Percentiles rank a stretch among this genome's conserved stretches.
These are phyloP conservation scores for Psittacula echo DNA, from an alignment of 2,797 vertebrate genomes.

Conservation along the genomic window DNA sequence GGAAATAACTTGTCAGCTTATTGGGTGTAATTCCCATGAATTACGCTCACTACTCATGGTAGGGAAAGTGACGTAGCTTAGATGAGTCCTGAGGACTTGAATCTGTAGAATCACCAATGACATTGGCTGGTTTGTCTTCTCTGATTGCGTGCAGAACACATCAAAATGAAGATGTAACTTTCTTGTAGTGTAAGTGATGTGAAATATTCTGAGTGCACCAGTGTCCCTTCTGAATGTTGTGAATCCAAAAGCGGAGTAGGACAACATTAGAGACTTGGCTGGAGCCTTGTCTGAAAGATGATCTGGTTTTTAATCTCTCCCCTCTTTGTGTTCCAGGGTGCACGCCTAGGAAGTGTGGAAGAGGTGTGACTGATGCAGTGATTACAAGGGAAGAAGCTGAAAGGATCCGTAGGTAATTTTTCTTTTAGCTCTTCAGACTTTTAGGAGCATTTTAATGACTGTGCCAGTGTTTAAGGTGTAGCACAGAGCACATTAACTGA, in stretches of 20 bases:
- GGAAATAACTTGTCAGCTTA: neutral
- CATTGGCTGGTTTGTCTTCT: neutral
- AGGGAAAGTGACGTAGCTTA: neutral
- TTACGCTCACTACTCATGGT: no score
- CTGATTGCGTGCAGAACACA: neutral
- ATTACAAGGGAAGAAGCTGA: slow-evolving; percentile 88
- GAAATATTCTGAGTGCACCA: neutral
- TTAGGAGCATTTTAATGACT: neutral
- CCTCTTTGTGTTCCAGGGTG: slow-evolving; percentile 81
- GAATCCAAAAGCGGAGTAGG: neutral
- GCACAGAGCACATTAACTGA: neutral
- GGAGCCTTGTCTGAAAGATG: neutral
- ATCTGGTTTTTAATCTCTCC: neutral
- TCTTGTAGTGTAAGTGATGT: neutral
- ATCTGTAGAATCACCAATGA: neutral
- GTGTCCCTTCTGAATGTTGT: neutral
- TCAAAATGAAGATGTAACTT: neutral
- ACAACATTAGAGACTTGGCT: neutral
- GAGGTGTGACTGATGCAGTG: slow-evolving; percentile 85
- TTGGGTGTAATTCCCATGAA: neutral
- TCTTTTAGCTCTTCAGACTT: neutral
- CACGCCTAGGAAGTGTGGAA: slow-evolving; percentile 90
- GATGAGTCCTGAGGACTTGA: neutral
- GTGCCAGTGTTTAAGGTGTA: neutral
- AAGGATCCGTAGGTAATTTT: slow-evolving; percentile 84